A percentile compares a stretch with the other conserved stretches of the same genome.
These are phyloP conservation scores for Aphelenchoides fujianensis DNA, from an alignment of 1,140 invertebrate species.

Conservation along the genomic window DNA sequence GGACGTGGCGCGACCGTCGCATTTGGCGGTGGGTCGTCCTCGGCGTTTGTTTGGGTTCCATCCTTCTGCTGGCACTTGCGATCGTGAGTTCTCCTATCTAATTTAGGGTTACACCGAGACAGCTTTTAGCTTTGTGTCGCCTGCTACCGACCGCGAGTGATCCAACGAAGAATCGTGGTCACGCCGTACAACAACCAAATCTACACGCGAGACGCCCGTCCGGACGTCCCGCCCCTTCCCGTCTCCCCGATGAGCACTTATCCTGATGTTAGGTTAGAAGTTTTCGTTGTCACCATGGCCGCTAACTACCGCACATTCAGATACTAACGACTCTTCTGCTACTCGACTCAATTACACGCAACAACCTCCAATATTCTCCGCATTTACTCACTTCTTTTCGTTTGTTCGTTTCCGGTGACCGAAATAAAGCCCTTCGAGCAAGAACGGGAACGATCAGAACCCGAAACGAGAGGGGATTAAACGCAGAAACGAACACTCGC, in stretches of 20 bases:
- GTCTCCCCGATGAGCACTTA: background rate
- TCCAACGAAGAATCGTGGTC: background rate
- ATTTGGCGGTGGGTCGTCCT: slow-evolving; percentile 16
- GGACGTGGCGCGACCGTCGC: background rate
- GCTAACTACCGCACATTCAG: too few species aligned
- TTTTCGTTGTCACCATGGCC: too few species aligned
- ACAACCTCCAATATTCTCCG: too few species aligned
- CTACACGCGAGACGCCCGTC: slow-evolving; percentile 1
- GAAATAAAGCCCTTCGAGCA: too few species aligned
- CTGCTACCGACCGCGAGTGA: background rate
- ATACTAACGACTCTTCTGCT: too few species aligned
- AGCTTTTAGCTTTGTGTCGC: slow-evolving; percentile 1
- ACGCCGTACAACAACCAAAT: slow-evolving; percentile 16
- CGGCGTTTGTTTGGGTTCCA: background rate
- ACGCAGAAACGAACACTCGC: too few species aligned
- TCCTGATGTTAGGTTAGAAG: background rate
- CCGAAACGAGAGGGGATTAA: too few species aligned
- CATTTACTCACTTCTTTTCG: too few species aligned
- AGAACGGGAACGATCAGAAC: too few species aligned
- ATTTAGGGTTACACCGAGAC: too few species aligned
- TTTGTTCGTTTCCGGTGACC: too few species aligned
- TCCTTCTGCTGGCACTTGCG: background rate
- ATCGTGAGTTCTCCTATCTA: slow-evolving; percentile 1
- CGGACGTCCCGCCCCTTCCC: background rate
- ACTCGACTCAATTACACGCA: too few species aligned